Conservation (phyloP, 2,888 invertebrate species). For the Lasioglossum villosulum region DNA sequence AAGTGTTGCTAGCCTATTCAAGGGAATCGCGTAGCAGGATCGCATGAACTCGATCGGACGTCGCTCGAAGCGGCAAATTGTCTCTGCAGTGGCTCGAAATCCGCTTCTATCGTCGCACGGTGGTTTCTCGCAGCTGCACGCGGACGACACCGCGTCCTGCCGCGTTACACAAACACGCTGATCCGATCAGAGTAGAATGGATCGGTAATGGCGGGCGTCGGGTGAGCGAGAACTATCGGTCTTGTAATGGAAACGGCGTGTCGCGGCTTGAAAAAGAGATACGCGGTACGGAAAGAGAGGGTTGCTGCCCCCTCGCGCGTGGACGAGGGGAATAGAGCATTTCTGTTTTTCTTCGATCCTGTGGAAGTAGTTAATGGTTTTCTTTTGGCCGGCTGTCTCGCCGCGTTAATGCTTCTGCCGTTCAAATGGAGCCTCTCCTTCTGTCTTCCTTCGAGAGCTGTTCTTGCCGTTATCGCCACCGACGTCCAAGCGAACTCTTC, state of each 20-base stretch:
- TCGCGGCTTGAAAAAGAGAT: conserved; percentile 59
- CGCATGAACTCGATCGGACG: background rate
- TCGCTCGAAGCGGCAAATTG: background rate
- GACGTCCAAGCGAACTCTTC: conserved; percentile 34
- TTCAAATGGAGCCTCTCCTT: conserved; percentile 71
- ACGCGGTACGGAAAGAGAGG: conserved; percentile 17
- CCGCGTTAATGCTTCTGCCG: conserved; percentile 76
- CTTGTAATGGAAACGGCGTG: conserved; percentile 78
- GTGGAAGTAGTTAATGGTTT: conserved; percentile 81
- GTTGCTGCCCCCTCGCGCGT: conserved; percentile 31
- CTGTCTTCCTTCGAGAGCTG: conserved; percentile 21
- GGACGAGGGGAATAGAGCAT: conserved; percentile 20
- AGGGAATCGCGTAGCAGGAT: background rate
- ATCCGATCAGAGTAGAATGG: conserved; percentile 76
- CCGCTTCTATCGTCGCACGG: background rate
- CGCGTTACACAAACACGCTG: background rate
- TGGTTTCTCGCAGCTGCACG: background rate
- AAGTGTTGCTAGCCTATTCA: conserved; percentile 1
- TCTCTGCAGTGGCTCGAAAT: background rate
- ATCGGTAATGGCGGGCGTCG: conserved; percentile 74
- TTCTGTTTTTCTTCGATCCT: conserved; percentile 80
- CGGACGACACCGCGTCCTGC: conserved; percentile 1
- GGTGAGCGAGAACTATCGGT: conserved; percentile 75
- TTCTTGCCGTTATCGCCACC: conserved; percentile 23
- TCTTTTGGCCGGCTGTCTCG: conserved; percentile 76